Base-by-base conservation (phyloP, 2,113 vertebrate species). In the Ancistrus triradiatus region DNA sequence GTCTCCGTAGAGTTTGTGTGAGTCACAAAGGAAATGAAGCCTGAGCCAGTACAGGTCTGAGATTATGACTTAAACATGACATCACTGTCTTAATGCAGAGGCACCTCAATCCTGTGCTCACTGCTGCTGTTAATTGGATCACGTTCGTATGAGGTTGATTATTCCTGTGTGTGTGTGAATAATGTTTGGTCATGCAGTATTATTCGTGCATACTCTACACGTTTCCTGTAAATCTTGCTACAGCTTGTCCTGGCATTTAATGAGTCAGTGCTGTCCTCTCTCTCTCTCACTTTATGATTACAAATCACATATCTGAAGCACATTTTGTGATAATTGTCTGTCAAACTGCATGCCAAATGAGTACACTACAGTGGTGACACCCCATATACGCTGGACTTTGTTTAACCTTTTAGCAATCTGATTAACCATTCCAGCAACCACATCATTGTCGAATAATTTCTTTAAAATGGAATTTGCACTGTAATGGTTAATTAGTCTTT, bases 11-110 rank as follows among this genome's bases (percentile, higher is more conserved):
- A 17, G 27, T 47, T 28, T 14, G 69, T n/a, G n/a, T n/a, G n/a
- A 62, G 58, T 66, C 63, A 67, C 13, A 1, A 15, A 25, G 40
- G 19, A 53, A 59, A 4, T 31, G n/a, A n/a, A 50, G 6, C 55
- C n/a, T 42, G 17, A 31, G 50, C 25, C n/a, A 11, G 4, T 7
- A 18, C 8, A 17, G 21, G 7, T 2, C 46, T 42, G 15, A 24
- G 46, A 52, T 58, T 28, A 40, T 42, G 37, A 52, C 48, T 28
- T 15, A 8, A 51, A 4, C 17, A n/a, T 51, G 14, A 58, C 48
- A 28, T 8, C 2, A 13, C 6, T 10, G 27, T 31, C 3, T 31
- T 22, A 15, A n/a, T 55, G 7, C 27, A 2, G 3, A n/a, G 10
- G 2, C 31, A 11, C 5, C 2, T 3, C 1, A 15, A 13, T 48